Evolutionary conservation across 2,797 vertebrate species (phyloP).

Genomic region (Myotis planiceps): DNA sequence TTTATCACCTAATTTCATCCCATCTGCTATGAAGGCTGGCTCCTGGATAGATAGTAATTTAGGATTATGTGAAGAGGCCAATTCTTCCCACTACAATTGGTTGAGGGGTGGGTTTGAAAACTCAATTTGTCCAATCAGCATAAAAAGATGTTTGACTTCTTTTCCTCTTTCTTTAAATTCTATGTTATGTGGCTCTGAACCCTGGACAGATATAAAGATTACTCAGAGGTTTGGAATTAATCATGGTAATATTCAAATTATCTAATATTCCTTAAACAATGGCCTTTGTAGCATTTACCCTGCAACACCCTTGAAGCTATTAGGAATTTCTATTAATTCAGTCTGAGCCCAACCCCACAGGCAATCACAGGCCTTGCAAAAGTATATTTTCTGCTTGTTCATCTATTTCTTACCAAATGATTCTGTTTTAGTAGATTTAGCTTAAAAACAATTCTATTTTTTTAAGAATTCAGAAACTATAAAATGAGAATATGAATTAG

Average conservation of each 20-base stretch:
- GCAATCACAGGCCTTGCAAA: not conserved
- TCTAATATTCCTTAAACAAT: not conserved
- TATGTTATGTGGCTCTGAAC: not conserved
- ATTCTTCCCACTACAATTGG: not conserved
- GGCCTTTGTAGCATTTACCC: not conserved
- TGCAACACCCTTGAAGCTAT: not conserved
- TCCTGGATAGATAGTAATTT: not conserved
- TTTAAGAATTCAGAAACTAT: not conserved
- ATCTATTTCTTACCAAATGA: not conserved
- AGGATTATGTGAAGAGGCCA: not conserved
- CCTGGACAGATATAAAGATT: not conserved
- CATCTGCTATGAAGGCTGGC: not conserved
- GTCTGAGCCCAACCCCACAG: not conserved
- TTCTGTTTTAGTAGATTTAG: not conserved
- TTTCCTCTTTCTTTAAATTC: not conserved
- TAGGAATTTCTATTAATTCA: not conserved
- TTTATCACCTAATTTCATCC: not conserved
- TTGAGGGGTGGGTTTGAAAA: not conserved
- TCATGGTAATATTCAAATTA: not conserved
- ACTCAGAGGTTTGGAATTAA: not conserved
- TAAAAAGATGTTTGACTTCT: not conserved
- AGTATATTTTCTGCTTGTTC: not conserved
- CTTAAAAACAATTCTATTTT: not conserved
- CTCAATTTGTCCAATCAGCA: not conserved
- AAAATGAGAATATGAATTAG: not conserved